Evolutionary conservation across 2,113 vertebrate genomes (phyloP), one percentile per base, ranked within the genome.

Genomic region (Cariama cristata): DNA sequence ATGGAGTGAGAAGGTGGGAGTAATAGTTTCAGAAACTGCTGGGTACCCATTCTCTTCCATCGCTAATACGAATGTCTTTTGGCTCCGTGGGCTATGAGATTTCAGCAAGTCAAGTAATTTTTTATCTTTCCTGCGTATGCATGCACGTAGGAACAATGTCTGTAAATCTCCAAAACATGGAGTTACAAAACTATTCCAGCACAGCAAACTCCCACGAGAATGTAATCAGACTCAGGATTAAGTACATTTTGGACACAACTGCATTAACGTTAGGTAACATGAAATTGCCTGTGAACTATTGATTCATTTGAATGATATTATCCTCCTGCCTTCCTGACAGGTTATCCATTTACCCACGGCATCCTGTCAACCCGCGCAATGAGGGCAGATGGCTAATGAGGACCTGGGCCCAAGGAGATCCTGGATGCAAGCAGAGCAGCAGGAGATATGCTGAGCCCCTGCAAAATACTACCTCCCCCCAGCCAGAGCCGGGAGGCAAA

Each of bases 361-460:
- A 60, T 83, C 90, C 85, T 91, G 90, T 67, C 96, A 96, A 81
- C 91, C 67, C 4, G 82, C 16, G 28, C 19, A 6, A 69, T 1
- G 11, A 93, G 96, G 96, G 95, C 96, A 98, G 97, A 73, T 92
- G 98, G 96, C 62, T 97, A 67, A 97, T 42, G 94, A 98, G 97
- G 89, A 95, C n/a, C 66, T 14, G 87, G 79, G 64, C 55, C 32
- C 0, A 44, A 81, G 85, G 86, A 95, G 81, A 52, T 49, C 77
- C 76, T 33, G 72, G 38, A 58, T 55, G 73, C 72, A 64, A 64
- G 71, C 27, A 35, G 30, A 58, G 86, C 73, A 74, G 91, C 74
- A 49, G 82, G 56, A 79, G 42, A 8, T 11, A 20, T 2, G 21
- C 26, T 8, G 19, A 90, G 47, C 9, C 73, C 52, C 69, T 59